Conservation (phyloP, 2,888 invertebrate genomes). For the Agrilus biguttatus region DNA sequence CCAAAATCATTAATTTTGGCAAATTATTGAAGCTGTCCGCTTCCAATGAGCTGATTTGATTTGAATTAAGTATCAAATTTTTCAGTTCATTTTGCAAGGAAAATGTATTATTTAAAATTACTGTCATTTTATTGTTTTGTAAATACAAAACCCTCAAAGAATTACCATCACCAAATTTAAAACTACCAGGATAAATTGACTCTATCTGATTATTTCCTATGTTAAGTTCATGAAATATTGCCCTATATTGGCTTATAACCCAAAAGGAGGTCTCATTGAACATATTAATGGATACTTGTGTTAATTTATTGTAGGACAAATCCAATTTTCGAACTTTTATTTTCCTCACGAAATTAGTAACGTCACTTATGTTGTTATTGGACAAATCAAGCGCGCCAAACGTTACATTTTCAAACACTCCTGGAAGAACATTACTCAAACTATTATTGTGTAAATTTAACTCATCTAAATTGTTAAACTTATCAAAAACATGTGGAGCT, state of each 20-base stretch:
- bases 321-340: slow-evolving; percentile 4
- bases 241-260: slow-evolving; percentile 2
- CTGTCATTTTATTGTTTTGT: slow-evolving; percentile 2
- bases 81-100: not conserved
- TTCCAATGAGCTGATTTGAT: slow-evolving; percentile 2
- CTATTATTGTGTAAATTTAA: slow-evolving; percentile 4
- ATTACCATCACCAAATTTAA: slow-evolving; percentile 3
- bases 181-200: slow-evolving; percentile 1
- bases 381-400: slow-evolving; percentile 5
- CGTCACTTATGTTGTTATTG: slow-evolving; percentile 2
- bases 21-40: slow-evolving; percentile 4
- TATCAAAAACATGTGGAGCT: slow-evolving; percentile 4
- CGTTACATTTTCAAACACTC: slow-evolving; percentile 4
- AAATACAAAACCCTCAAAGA: slow-evolving; percentile 1
- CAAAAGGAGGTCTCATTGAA: slow-evolving; percentile 5
- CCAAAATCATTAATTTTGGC: not conserved
- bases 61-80: slow-evolving; percentile 2
- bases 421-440: not conserved
- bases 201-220: slow-evolving; percentile 4
- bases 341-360: slow-evolving; percentile 1
- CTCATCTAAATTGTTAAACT: slow-evolving; percentile 2
- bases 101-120: slow-evolving; percentile 6
- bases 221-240: slow-evolving; percentile 2
- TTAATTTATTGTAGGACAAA: slow-evolving; percentile 6
- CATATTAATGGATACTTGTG: slow-evolving; percentile 1